Conservation (phyloP, 1,140 invertebrate genomes). For the Andricus grossulariae region DNA sequence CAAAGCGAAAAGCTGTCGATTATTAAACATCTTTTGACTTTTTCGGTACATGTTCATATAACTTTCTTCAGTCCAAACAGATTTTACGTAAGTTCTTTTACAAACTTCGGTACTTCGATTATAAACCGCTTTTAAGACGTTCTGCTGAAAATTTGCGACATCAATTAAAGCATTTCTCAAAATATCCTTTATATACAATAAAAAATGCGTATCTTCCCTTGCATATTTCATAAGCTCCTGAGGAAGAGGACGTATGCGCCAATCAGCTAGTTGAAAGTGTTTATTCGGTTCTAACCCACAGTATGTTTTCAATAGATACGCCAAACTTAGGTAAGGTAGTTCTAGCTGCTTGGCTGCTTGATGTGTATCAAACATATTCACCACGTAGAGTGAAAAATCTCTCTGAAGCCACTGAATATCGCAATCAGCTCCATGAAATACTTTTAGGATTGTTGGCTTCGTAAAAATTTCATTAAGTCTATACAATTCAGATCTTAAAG, state of each 20-base stretch:
- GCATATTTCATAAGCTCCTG: slow-evolving; percentile 92
- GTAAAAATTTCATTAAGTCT: slow-evolving; percentile 95
- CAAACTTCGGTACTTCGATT: slow-evolving; percentile 85
- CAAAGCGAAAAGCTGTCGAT: slow-evolving; percentile 89
- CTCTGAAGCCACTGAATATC: slow-evolving; percentile 97
- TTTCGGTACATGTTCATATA: slow-evolving; percentile 86
- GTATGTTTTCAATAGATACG: slow-evolving; percentile 87
- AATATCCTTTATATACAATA: slow-evolving; percentile 93
- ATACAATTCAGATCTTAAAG: slow-evolving; percentile 87
- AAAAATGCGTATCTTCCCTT: slow-evolving; percentile 95
- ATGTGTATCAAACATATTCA: slow-evolving; percentile 98
- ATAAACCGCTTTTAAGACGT: slow-evolving; percentile 84
- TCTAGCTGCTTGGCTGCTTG: slow-evolving; percentile 88
- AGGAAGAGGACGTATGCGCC: slow-evolving; percentile 95
- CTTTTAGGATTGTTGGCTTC: slow-evolving; percentile 93
- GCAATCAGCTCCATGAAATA: slow-evolving; percentile 94
- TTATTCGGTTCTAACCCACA: slow-evolving; percentile 88
- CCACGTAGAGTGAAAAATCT: slow-evolving; percentile 95
- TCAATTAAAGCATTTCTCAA: slow-evolving; percentile 88
- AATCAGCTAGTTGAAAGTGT: slow-evolving; percentile 95
- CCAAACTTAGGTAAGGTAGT: slow-evolving; percentile 85
- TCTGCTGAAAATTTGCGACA: slow-evolving; percentile 81
- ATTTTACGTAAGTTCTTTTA: slow-evolving; percentile 89
- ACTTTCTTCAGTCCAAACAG: slow-evolving; percentile 82
- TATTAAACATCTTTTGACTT: slow-evolving; percentile 89